Base-by-base conservation (phyloP, 2,797 vertebrate genomes). In the Aldrovandia affinis region DNA sequence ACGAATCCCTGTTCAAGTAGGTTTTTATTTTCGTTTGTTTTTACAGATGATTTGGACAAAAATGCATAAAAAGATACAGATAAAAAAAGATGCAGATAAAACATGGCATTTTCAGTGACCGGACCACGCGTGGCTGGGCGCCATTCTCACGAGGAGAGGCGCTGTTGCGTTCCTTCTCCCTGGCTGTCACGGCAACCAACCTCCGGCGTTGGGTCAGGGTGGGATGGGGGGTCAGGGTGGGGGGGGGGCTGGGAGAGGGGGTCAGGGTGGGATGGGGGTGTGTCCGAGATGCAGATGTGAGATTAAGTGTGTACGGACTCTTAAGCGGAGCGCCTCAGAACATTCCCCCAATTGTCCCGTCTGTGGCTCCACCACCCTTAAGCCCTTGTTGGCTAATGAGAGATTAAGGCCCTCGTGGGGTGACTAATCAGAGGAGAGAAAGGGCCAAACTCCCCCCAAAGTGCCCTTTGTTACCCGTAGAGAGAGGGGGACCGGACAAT, bases 351-450 rank as follows among this genome's bases (percentile, higher is more conserved):
- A 80, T 86, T 86, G 82, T 86, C 52, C 65, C 8, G 20, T 77
- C 7, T 61, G 10, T 63, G 50, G 54, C 50, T 81, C 65, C 82
- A 55, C 63, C 82, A 81, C 78, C 82, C 82, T 81, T 83, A 86
- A 78, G 42, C 54, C 85, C 85, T 73, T 83, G 85, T 77, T 78
- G 82, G 85, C 78, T 86, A 86, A 86, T 86, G 82, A 86, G 82
- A 86, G 85, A 86, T 86, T 86, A 86, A 73, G 82, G 63, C 8
- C 28, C 47, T 54, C 78, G 47, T 81, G 85, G 83, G 79, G 52
- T 65, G 73, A 79, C 36, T 86, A 81, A 86, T 83, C 78, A 83
- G 22, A 22, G 77, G 77, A 83, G 75, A 75, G 78, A 83, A 81
- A 77, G 65, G 77, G 39, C 77, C 80, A 15, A 73, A 75, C 80